These are phyloP conservation scores for Chamaetylas fuelleborni DNA, from an alignment of 2,113 vertebrate species.

Conservation along the genomic window DNA sequence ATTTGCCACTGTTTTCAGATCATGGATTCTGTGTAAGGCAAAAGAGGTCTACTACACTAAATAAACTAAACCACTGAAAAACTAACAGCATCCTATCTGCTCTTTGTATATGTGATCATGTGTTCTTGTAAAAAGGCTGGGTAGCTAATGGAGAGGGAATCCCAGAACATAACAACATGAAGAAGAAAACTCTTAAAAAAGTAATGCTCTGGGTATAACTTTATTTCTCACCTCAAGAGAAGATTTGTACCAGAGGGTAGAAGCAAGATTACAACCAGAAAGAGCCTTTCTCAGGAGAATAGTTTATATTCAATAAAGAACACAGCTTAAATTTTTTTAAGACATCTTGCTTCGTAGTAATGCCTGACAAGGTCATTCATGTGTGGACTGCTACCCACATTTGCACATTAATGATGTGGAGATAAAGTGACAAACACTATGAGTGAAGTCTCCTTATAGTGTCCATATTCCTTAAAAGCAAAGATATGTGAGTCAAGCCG, in stretches of 20 bases:
- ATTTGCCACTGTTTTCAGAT: background rate
- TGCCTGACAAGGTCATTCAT: background rate
- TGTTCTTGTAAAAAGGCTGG: background rate
- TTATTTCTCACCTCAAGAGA: background rate
- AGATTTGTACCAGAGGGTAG: background rate
- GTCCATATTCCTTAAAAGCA: background rate
- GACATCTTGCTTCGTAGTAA: background rate
- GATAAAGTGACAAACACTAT: background rate
- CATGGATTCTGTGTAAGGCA: background rate
- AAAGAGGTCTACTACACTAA: background rate
- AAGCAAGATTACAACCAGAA: background rate
- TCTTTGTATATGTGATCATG: rapidly evolving
- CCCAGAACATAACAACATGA: background rate
- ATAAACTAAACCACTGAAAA: background rate
- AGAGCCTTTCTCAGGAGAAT: background rate
- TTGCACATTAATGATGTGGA: background rate
- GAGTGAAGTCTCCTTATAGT: background rate
- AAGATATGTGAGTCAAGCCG: background rate
- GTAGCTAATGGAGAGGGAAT: background rate
- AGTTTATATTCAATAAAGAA: background rate
- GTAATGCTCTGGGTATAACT: background rate
- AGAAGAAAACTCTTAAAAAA: background rate
- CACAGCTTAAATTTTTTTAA: background rate
- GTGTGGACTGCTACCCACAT: background rate
- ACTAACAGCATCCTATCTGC: rapidly evolving